Evolutionary conservation across 2,113 vertebrate species (phyloP).

Genomic region (Cricetomys ansorgei): DNA sequence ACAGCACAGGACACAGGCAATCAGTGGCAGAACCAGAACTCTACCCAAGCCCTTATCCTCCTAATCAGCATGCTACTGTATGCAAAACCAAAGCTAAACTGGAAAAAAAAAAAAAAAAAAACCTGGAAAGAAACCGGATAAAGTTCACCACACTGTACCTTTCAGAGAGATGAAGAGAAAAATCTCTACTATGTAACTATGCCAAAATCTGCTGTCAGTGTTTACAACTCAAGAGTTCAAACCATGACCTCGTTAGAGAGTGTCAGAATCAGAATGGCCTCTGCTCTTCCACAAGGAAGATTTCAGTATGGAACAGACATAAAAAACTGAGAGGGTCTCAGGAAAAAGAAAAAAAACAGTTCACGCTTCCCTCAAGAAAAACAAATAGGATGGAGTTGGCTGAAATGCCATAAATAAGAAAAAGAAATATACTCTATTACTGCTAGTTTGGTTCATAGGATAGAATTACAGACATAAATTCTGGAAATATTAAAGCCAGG

Average conservation of each 20-base stretch:
- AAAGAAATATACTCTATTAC: constrained; percentile 54
- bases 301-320: background rate
- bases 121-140: background rate
- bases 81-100: constrained; percentile 15
- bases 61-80: background rate
- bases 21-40: constrained; percentile 1
- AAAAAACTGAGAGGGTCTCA: constrained; percentile 5
- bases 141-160: background rate
- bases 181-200: background rate
- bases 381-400: constrained; percentile 2
- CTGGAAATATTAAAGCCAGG: constrained; percentile 34
- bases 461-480: constrained; percentile 25
- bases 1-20: background rate
- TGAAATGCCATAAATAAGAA: constrained; percentile 49
- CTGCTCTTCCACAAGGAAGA: background rate
- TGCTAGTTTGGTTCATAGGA: background rate
- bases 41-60: background rate
- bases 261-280: background rate
- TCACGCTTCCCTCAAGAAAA: background rate
- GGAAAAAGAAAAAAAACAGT: background rate
- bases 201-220: background rate
- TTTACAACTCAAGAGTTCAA: background rate
- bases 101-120: background rate
- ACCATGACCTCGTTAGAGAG: background rate
- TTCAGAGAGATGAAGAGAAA: background rate